Base-by-base conservation (phyloP, 2,113 vertebrate genomes). In the Sinocyclocheilus anophthalmus region DNA sequence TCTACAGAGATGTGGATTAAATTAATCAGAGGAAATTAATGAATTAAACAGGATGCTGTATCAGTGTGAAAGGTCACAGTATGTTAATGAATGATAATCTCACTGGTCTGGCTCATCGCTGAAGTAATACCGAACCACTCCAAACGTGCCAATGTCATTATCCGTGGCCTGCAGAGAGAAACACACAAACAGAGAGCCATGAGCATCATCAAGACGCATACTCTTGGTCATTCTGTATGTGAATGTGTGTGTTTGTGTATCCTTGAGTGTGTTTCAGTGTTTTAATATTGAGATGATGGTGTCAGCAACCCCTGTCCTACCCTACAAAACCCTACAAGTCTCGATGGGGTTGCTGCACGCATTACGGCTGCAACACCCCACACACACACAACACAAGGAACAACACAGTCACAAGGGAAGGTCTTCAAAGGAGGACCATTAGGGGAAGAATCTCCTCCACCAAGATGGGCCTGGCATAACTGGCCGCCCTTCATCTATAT, bases 41-140 rank as follows among this genome's bases (percentile, higher is more conserved):
- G 69, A 73, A 84, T 83, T 70, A 73, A 39, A 13, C 61, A 26
- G 76, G 65, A 55, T 42, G 48, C 26, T 73, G 78, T 70, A 26
- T 81, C 37, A 61, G 48, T 72, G 78, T 80, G 70, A 87, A 81
- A 85, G 67, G 72, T 50, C 69, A 85, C 69, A 78, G 57, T 79
- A 70, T 67, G 70, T 26, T 61, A 59, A 87, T 63, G 42, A 50
- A 48, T 69, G 37, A 88, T 80, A 73, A 30, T 87, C 97, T 96
- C 92, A 99, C 98, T 95, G 97, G 92, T 99, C 98, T 83, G 97
- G 96, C 59, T 99, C 97, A 30, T 99, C 98, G 0, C 96, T 98
- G 96, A 99, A 99, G 93, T 92, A 97, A 91, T 99, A 99, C 81
- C 86, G 96, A 88, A 99, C 97, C 88, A 93, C 93, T 72, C 98